phyloP scores from a whole-genome alignment of 2,797 vertebrate genomes.

The Coilia nasus region DNA sequence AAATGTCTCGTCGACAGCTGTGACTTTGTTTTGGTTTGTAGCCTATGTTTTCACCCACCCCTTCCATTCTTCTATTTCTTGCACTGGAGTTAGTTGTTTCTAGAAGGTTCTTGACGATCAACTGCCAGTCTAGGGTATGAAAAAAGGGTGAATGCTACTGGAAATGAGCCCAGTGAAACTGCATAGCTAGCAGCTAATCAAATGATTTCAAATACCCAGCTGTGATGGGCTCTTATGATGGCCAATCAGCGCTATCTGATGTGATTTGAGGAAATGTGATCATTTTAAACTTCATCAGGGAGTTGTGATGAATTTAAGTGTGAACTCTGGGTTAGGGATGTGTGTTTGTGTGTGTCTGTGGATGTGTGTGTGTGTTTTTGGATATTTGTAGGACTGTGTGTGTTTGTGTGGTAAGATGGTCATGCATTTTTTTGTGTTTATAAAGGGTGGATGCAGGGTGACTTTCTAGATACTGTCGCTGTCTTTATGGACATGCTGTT shows the following conservation, averaged over 20 bases:
- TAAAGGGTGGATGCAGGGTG: not conserved
- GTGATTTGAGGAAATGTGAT: not conserved
- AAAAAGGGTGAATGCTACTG: constrained; percentile 33
- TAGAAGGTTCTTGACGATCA: constrained; percentile 53
- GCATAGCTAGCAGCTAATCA: not conserved
- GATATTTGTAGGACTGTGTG: no score
- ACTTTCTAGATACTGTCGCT: not conserved
- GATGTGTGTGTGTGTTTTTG: not conserved
- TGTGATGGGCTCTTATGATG: not conserved
- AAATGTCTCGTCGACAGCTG: constrained; percentile 77
- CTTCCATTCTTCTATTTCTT: not conserved
- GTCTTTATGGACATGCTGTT: not conserved
- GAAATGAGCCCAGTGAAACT: constrained; percentile 27
- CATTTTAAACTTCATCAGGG: not conserved
- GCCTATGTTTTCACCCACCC: not conserved
- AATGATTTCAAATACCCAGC: not conserved
- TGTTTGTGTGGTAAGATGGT: not conserved
- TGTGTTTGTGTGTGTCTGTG: not conserved
- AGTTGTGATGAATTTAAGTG: not conserved
- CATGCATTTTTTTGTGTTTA: not conserved
- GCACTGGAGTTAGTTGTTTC: constrained; percentile 48
- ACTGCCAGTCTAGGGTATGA: constrained; percentile 52
- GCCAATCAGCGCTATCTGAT: not conserved
- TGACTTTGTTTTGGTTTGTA: constrained; percentile 61
- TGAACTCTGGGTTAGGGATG: not conserved